These are phyloP conservation scores for Nymphalis polychloros DNA, from an alignment of 2,888 invertebrate species.

Conservation along the genomic window DNA sequence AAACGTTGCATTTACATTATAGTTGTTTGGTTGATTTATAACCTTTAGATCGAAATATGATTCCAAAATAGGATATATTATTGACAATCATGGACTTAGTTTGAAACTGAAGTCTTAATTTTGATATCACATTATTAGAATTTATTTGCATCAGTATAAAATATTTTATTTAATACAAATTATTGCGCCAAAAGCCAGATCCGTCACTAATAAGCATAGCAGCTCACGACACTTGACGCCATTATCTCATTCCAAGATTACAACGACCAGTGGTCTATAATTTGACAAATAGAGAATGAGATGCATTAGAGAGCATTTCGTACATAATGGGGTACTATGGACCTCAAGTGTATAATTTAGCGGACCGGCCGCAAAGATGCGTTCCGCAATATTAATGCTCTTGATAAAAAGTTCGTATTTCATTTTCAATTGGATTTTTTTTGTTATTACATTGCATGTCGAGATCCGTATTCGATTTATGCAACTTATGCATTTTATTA, in stretches of 20 bases:
- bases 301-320: conserved; percentile 78
- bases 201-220: conserved; percentile 44
- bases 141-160: neutral
- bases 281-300: conserved; percentile 81
- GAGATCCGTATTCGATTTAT: neutral
- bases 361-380: conserved; percentile 68
- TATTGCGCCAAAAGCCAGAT: conserved; percentile 37
- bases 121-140: too few relatives aligned
- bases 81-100: too few relatives aligned
- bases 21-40: too few relatives aligned
- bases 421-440: conserved; percentile 27
- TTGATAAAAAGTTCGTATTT: conserved; percentile 57
- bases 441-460: conserved; percentile 14
- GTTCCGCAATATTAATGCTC: conserved; percentile 51
- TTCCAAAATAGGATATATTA: too few relatives aligned
- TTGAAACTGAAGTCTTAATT: too few relatives aligned
- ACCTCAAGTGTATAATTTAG: conserved; percentile 71
- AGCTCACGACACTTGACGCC: conserved; percentile 57
- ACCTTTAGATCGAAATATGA: too few relatives aligned
- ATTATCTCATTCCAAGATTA: conserved; percentile 70
- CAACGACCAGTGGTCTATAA: conserved; percentile 63
- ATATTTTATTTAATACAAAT: neutral
- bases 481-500: too few relatives aligned
- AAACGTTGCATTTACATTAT: too few relatives aligned
- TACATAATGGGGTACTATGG: conserved; percentile 70